Base-by-base conservation (phyloP, 1,140 invertebrate species). In the Bemisia tabaci region DNA sequence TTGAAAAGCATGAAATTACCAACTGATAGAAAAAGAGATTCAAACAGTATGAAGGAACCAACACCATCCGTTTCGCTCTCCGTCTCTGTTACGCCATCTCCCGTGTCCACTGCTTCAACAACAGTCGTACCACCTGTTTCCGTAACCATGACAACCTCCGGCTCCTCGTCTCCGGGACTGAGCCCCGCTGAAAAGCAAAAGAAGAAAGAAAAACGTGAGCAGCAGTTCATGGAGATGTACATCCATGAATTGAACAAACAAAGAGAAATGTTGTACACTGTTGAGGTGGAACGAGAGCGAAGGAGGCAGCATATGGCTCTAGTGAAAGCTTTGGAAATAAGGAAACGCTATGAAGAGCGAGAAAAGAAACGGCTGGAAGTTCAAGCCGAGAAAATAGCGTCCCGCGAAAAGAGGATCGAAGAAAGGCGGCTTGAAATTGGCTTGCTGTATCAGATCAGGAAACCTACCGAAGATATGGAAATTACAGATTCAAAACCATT, bases 251-350 rank as follows among this genome's bases (percentile, higher is more conserved):
- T 93, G 81, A 90, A 84, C 82, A 89, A 89, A 82, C 88, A 89
- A 79, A 85, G 87, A 81, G 88, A 91, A 81, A 83, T 90, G 80
- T 82, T 90, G 78, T 86, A 89, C 81, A 88, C 87, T 79, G 87
- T 89, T 77, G 88, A 90, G 82, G 81, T 90, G 87, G 94, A 96
- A 77, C 82, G 91, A 63, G 94, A 97, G 77, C 82, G 94, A 74
- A 81, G 92, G 73, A 81, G 92, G 59, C 93, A 96, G 75, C 93
- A 96, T 75, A 90, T 94, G 79, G 82, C 90, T 1, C 79, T 95
- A 48, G 88, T 97, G 22, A 87, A 93, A 26, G 89, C 92, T 59
- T 74, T 96, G 64, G 94, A 96, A 73, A 84, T 85, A 63, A 83
- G 92, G 2, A 86, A 92, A 67, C 86, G 88, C 70, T 87, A 91